These are phyloP conservation scores for Epinephelus coioides DNA, from an alignment of 2,797 vertebrate species.

Conservation along the genomic window DNA sequence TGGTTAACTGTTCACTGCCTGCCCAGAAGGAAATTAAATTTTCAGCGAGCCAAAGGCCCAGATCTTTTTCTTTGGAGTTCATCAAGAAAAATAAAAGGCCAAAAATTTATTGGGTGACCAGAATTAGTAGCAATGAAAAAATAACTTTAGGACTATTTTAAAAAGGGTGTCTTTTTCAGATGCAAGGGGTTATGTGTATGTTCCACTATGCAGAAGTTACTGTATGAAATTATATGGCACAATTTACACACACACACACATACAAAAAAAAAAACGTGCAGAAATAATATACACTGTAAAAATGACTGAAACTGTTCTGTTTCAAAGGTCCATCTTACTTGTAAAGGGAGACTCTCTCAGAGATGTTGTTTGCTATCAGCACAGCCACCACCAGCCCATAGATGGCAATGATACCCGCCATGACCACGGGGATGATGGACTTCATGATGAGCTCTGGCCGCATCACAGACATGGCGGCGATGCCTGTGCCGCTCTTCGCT, in stretches of 20 bases:
- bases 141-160: background rate
- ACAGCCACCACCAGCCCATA: constrained; percentile 99
- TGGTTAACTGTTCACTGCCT: background rate
- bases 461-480: constrained; percentile 99
- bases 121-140: background rate
- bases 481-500: constrained; percentile 98
- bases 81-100: background rate
- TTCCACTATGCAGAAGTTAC: too few relatives aligned
- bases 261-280: background rate
- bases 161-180: too few relatives aligned
- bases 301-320: background rate
- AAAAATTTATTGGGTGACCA: background rate
- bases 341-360: constrained; percentile 89
- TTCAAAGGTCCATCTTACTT: constrained; percentile 86
- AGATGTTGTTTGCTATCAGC: constrained; percentile 96
- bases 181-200: background rate
- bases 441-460: constrained; percentile 99
- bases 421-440: constrained; percentile 99
- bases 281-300: background rate
- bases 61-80: background rate
- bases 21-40: background rate
- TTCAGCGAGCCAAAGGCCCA: background rate
- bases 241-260: background rate
- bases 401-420: constrained; percentile 99
- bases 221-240: background rate